Evolutionary conservation across 92 coral and sea anemone species (phyloP).

Genomic region (Meandrina meandrites): DNA sequence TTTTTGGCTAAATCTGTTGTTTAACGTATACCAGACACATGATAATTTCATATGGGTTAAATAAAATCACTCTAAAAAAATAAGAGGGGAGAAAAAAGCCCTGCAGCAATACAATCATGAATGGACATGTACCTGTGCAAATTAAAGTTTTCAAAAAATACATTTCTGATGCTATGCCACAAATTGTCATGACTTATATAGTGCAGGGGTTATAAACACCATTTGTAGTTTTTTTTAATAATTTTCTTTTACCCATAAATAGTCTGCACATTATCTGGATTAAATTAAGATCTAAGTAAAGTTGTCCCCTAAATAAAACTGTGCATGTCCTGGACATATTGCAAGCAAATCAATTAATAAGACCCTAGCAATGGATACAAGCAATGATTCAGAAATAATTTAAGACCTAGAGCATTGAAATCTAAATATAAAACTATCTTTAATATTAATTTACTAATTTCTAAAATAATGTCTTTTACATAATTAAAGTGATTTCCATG

Average conservation of each 20-base stretch:
- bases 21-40: too few relatives aligned
- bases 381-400: background rate
- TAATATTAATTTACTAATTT: background rate
- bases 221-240: too few relatives aligned
- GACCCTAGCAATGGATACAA: background rate
- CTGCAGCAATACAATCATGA: too few relatives aligned
- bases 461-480: background rate
- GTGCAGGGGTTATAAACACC: background rate
- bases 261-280: background rate
- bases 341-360: background rate
- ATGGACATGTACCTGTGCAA: too few relatives aligned
- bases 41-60: too few relatives aligned
- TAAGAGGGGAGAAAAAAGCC: too few relatives aligned
- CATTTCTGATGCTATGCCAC: background rate
- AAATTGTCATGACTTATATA: background rate
- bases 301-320: background rate
- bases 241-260: background rate
- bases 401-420: background rate
- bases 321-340: background rate
- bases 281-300: background rate
- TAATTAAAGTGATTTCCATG: background rate
- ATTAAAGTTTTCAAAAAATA: too few relatives aligned
- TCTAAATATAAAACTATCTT: conserved; percentile 22
- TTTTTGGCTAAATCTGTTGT: too few relatives aligned
- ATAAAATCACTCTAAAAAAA: too few relatives aligned